A percentile compares a stretch with the other conserved stretches of the same genome.
phyloP scores from a whole-genome alignment of 35 echinoderm and acorn worm genomes.

The Apostichopus parvimensis region DNA sequence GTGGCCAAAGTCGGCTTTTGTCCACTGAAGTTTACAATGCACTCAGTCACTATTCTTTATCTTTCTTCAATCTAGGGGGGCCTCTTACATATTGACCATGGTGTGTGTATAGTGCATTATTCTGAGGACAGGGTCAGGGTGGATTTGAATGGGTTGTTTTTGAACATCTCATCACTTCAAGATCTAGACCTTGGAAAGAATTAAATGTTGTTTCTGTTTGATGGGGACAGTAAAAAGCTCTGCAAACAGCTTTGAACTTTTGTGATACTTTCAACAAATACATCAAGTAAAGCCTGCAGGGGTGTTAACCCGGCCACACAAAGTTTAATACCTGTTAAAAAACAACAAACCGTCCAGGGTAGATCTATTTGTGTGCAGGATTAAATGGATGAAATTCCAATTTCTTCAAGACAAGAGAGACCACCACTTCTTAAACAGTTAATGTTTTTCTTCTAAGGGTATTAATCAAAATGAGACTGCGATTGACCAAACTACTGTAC shows the following conservation, averaged over 20 bases:
- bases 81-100: neutral
- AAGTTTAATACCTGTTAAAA: neutral
- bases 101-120: neutral
- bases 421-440: no score
- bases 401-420: no score
- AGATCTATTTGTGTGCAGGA: neutral
- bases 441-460: no score
- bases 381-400: neutral
- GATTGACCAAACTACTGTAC: no score
- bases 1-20: neutral
- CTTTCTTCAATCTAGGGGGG: neutral
- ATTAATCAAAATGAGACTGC: no score
- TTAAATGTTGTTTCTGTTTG: neutral
- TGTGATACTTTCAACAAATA: neutral
- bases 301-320: neutral
- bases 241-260: neutral
- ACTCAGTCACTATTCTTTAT: neutral
- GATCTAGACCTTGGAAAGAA: neutral
- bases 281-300: neutral
- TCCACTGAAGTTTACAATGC: neutral
- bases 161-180: neutral
- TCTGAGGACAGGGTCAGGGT: neutral
- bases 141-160: neutral
- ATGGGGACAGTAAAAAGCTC: neutral
- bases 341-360: neutral